phyloP scores from a whole-genome alignment of 2,113 vertebrate species.

The Lethenteron camtschaticum region DNA sequence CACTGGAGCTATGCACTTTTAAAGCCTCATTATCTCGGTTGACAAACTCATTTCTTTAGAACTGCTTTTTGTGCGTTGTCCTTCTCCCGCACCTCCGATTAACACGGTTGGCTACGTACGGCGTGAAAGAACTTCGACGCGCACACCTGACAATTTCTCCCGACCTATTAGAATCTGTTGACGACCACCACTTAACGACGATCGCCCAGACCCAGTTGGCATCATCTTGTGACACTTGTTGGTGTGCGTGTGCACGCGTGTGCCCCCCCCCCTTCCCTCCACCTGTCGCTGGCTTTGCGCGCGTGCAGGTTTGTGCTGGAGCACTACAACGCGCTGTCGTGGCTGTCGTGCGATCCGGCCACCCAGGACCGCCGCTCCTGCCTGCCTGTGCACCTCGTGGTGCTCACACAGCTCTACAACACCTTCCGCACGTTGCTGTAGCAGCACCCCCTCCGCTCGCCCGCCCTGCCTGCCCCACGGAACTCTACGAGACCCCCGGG shows the following conservation, averaged over 20 bases:
- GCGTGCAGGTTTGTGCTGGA: constrained; percentile 69
- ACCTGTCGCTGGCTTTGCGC: neutral
- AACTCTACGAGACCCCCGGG: neutral
- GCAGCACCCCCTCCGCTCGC: constrained; percentile 11
- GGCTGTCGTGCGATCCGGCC: constrained; percentile 78
- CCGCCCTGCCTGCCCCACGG: neutral
- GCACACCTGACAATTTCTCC: no score
- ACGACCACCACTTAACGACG: no score
- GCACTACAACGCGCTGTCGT: constrained; percentile 67
- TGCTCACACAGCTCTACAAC: constrained; percentile 96
- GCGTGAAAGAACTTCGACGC: no score
- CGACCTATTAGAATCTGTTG: no score
- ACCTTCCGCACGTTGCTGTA: constrained; percentile 89
- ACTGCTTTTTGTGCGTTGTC: no score
- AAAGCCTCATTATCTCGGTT: neutral
- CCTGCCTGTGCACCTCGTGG: constrained; percentile 86
- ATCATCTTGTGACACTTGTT: no score
- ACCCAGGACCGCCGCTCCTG: constrained; percentile 94
- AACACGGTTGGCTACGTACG: no score
- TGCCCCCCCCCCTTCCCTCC: neutral
- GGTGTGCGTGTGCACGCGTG: no score
- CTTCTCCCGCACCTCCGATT: no score
- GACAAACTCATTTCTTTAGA: neutral
- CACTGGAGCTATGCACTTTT: neutral
- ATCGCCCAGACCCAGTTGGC: no score